Conservation (phyloP, 2,113 vertebrate genomes). For the Myotis davidii region DNA sequence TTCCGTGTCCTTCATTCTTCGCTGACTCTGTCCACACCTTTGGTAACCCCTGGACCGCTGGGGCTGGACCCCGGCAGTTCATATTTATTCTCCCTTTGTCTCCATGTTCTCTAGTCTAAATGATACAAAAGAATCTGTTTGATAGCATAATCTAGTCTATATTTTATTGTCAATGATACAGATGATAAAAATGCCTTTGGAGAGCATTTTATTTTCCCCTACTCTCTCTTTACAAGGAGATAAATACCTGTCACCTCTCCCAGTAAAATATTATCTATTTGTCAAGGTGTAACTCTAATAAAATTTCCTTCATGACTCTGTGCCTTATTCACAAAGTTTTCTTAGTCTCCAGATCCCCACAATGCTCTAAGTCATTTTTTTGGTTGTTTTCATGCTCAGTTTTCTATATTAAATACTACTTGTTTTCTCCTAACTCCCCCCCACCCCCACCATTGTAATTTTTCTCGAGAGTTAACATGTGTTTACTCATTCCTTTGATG, state of each 20-base stretch:
- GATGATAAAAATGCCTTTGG: not conserved
- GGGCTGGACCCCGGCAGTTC: too few species aligned
- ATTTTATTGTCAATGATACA: not conserved
- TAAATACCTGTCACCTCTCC: not conserved
- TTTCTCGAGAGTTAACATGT: not conserved
- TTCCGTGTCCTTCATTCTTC: too few species aligned
- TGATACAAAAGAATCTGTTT: not conserved
- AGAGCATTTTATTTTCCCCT: not conserved
- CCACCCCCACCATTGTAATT: not conserved
- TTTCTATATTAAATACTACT: not conserved
- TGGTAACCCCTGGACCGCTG: too few species aligned
- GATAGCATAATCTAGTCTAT: not conserved
- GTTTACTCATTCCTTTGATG: not conserved
- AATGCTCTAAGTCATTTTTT: not conserved
- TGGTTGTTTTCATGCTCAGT: not conserved
- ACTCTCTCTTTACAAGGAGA: not conserved
- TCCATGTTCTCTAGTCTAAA: not conserved
- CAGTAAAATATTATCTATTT: not conserved
- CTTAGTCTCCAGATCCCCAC: not conserved
- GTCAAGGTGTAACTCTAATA: not conserved
- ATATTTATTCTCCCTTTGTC: not conserved
- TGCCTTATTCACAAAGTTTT: not conserved
- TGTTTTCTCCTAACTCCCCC: not conserved
- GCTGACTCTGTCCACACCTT: too few species aligned
- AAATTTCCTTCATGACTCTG: not conserved